Conservation (phyloP, 2,888 invertebrate species). For the Tigriopus californicus region DNA sequence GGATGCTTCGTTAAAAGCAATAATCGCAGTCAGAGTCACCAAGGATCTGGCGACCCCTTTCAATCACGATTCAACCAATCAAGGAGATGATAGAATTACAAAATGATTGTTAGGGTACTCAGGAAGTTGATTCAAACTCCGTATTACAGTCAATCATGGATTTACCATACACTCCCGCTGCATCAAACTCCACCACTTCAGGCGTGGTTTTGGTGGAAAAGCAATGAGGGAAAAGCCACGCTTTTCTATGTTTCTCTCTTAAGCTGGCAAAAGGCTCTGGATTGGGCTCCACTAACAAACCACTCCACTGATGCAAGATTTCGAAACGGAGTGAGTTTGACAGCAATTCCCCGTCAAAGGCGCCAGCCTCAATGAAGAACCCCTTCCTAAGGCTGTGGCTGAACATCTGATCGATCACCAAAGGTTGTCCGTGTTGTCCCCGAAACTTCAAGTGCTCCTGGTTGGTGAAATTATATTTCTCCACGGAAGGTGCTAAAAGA, state of each 20-base stretch:
- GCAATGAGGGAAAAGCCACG: constrained; percentile 11
- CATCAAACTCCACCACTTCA: constrained; percentile 6
- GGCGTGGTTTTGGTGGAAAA: constrained; percentile 1
- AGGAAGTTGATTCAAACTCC: no score
- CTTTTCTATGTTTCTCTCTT: neutral
- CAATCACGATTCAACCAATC: no score
- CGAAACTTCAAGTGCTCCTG: neutral
- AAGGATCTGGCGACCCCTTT: no score
- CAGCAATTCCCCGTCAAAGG: constrained; percentile 7
- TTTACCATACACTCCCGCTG: neutral
- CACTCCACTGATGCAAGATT: constrained; percentile 3
- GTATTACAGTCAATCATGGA: no score
- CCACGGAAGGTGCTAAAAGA: neutral
- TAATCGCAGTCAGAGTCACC: no score
- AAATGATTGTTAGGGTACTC: no score
- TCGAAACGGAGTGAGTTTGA: constrained; percentile 13
- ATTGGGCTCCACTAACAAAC: constrained; percentile 11
- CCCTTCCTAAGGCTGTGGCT: neutral
- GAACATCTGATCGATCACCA: neutral
- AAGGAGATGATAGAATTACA: no score
- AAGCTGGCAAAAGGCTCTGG: neutral
- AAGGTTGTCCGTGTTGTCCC: constrained; percentile 5
- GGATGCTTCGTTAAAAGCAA: no score
- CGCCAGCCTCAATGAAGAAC: constrained; percentile 15
- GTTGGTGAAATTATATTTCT: neutral